These are phyloP conservation scores for Ptilonorhynchus violaceus DNA, from an alignment of 2,113 vertebrate species.

Conservation along the genomic window DNA sequence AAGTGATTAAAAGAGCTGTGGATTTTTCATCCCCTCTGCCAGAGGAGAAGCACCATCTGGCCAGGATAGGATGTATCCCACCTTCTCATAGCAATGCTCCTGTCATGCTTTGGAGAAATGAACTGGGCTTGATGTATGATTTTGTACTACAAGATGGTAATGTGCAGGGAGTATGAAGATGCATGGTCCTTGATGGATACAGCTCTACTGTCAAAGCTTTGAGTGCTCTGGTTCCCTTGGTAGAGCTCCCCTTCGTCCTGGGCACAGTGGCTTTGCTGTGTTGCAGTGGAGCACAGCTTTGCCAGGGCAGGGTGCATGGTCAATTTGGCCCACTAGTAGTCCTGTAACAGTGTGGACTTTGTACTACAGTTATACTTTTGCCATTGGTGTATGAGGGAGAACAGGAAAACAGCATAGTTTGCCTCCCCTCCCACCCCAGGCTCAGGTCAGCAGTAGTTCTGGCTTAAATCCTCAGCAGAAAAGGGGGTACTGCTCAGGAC, in stretches of 20 bases:
- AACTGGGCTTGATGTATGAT: background rate
- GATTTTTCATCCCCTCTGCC: background rate
- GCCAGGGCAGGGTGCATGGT: background rate
- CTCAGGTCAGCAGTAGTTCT: background rate
- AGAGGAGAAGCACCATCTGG: background rate
- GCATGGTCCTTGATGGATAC: background rate
- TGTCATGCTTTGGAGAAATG: background rate
- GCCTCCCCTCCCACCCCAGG: background rate
- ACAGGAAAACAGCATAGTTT: background rate
- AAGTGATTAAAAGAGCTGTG: background rate
- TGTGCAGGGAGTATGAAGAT: background rate
- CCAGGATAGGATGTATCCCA: background rate
- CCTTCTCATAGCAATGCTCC: background rate
- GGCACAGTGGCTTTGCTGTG: accelerated
- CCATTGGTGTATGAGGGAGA: background rate
- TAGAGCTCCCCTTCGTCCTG: background rate
- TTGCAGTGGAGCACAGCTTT: background rate
- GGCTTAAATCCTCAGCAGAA: background rate
- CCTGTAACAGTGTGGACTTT: background rate
- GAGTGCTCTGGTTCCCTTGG: background rate
- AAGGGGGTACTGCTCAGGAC: background rate
- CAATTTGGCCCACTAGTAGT: accelerated
- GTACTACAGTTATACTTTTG: background rate
- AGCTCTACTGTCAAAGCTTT: background rate
- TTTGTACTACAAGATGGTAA: background rate